Base-by-base conservation (phyloP, 2,888 invertebrate species). In the Muschampia plurimacula region DNA sequence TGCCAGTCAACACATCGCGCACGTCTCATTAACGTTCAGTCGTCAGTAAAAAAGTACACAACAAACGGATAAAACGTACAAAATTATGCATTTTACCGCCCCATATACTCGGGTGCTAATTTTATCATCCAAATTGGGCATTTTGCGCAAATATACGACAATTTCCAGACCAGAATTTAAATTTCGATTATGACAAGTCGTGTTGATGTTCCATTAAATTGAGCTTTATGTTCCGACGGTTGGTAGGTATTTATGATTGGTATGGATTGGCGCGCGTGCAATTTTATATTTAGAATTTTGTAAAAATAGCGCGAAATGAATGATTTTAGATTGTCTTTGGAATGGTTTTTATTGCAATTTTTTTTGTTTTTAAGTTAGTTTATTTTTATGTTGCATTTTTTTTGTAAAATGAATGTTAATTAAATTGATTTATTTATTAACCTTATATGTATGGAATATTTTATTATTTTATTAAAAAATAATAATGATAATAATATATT, bases 121-220 rank as follows among this genome's bases (percentile, higher is more conserved):
- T 86, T 84, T 80, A 82, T 77, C 76, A 67, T 75, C 72, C 75
- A 81, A 86, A 85, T 83, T 85, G 83, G 80, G 76, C 77, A 81
- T 81, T 83, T 77, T 77, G 75, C 65, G 73, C 72, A 36, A 77
- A 78, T 75, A 74, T 79, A 75, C 74, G 77, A 80, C 78, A 74
- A 77, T 79, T 78, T 78, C 73, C 74, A 75, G 77, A 77, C 69
- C 32, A 49, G 69, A 49, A 39, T 60, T 44, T 57, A 72, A 74
- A 75, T 74, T 79, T 75, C 73, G 80, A 78, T 81, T 82, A 81
- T 81, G 80, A 83, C 77, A 77, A 70, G 75, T 67, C 69, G 62
- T 67, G 73, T 74, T 80, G 76, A 78, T 75, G 75, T 74, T 77
- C 76, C 69, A 76, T 78, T 78, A 71, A 77, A 76, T 75, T 68